A percentile compares a stretch with the other conserved stretches of the same genome.
These are phyloP conservation scores for Triplophysa siluroides DNA, from an alignment of 2,113 vertebrate genomes.

Conservation along the genomic window DNA sequence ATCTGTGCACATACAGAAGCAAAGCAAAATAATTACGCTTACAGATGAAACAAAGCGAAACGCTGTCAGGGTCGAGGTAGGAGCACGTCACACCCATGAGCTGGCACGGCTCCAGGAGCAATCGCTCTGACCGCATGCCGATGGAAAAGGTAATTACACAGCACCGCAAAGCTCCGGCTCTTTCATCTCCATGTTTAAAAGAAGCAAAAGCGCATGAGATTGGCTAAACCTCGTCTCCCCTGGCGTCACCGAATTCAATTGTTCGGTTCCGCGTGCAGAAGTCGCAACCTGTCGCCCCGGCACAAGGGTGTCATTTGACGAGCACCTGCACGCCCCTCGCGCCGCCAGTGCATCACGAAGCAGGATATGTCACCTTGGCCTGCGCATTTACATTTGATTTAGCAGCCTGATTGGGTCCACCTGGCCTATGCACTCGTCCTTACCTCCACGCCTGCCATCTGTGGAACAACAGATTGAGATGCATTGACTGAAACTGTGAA, in stretches of 20 bases:
- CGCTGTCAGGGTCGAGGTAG: slow-evolving; percentile 9
- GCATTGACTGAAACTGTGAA: slow-evolving; percentile 52
- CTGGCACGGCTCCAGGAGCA: slow-evolving; percentile 59
- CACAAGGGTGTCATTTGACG: slow-evolving; percentile 56
- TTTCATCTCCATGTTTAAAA: slow-evolving; percentile 46
- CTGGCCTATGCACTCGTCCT: slow-evolving; percentile 52
- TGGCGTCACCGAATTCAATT: slow-evolving; percentile 49
- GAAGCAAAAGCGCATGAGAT: slow-evolving; percentile 3
- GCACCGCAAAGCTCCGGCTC: slow-evolving; percentile 53
- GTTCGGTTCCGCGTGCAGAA: slow-evolving; percentile 60
- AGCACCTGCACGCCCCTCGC: slow-evolving; percentile 58
- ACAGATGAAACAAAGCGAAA: slow-evolving; percentile 13
- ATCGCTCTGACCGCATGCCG: slow-evolving; percentile 52
- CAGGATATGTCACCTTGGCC: slow-evolving; percentile 50
- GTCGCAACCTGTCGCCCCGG: slow-evolving; percentile 26
- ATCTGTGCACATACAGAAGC: neutral
- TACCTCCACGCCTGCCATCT: slow-evolving; percentile 61
- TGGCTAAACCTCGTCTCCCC: slow-evolving; percentile 11
- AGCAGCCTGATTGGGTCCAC: slow-evolving; percentile 67
- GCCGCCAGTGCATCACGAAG: slow-evolving; percentile 52
- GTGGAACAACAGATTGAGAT: slow-evolving; percentile 56
- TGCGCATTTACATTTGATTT: slow-evolving; percentile 68
- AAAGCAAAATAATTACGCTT: slow-evolving; percentile 6
- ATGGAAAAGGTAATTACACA: slow-evolving; percentile 61
- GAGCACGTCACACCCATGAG: neutral